Conservation (phyloP, 2,797 vertebrate species). For the Clarias pachynema region DNA sequence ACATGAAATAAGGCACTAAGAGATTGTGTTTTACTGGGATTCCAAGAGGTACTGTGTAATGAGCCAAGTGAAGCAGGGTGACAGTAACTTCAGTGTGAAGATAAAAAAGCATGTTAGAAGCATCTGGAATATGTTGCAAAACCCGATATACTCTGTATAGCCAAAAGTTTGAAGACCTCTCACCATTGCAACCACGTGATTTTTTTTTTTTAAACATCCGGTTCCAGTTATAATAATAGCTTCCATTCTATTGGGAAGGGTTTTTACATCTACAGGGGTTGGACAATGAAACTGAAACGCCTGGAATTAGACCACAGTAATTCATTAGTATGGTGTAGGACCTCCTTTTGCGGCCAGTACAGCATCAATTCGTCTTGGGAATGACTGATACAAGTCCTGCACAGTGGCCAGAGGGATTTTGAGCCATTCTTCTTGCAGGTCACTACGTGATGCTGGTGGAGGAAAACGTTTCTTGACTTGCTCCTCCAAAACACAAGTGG, state of each 20-base stretch:
- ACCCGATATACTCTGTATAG: background rate
- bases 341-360: no score
- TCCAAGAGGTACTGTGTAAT: conserved; percentile 44
- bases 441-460: no score
- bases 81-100: conserved; percentile 5
- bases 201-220: background rate
- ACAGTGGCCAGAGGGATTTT: no score
- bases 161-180: background rate
- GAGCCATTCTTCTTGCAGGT: no score
- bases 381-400: no score
- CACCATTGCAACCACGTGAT: background rate
- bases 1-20: conserved; percentile 47
- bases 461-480: no score
- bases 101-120: background rate
- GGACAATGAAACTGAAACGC: no score
- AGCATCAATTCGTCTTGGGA: no score
- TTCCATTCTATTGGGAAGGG: background rate
- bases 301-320: no score
- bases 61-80: conserved; percentile 8
- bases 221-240: background rate
- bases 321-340: no score
- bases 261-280: background rate
- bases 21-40: conserved; percentile 52
- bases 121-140: conserved; percentile 19
- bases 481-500: no score